Evolutionary conservation across 53 echinoderm and acorn worm species (phyloP).

Genomic region (Paracentrotus lividus): DNA sequence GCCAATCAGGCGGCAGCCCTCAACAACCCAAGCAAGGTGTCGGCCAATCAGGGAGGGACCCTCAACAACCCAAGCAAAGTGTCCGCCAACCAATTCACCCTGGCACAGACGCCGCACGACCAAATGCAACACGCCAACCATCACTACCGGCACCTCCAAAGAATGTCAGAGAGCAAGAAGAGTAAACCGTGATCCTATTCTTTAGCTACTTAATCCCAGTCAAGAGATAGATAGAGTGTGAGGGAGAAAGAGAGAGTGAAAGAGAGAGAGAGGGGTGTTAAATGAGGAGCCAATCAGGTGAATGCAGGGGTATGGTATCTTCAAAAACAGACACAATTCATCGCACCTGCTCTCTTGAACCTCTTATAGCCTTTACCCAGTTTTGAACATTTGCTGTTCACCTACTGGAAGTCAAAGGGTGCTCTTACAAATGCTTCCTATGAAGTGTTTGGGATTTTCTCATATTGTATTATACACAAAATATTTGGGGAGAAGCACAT

Average conservation of each 20-base stretch:
- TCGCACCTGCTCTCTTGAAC: neutral
- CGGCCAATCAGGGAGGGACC: constrained; percentile 31
- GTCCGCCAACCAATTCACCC: constrained; percentile 45
- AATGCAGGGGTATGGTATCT: neutral
- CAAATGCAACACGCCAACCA: constrained; percentile 53
- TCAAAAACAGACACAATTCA: constrained; percentile 14
- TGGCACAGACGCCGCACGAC: constrained; percentile 58
- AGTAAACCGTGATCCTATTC: constrained; percentile 48
- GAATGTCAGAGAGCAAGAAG: constrained; percentile 68
- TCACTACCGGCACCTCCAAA: constrained; percentile 58
- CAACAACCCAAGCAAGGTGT: constrained; percentile 62
- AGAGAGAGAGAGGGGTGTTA: neutral
- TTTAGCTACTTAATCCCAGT: constrained; percentile 9
- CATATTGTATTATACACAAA: constrained; percentile 4
- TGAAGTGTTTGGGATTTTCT: neutral
- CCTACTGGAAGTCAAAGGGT: neutral
- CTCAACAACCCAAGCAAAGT: constrained; percentile 32
- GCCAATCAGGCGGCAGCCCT: constrained; percentile 78
- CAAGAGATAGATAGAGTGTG: no score
- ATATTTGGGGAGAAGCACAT: neutral
- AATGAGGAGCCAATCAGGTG: neutral
- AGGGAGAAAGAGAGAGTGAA: neutral
- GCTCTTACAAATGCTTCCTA: neutral
- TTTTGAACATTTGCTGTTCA: neutral
- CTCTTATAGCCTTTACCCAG: neutral